These are phyloP conservation scores for Lycocerus yunnanus DNA, from an alignment of 2,888 invertebrate genomes.

Conservation along the genomic window DNA sequence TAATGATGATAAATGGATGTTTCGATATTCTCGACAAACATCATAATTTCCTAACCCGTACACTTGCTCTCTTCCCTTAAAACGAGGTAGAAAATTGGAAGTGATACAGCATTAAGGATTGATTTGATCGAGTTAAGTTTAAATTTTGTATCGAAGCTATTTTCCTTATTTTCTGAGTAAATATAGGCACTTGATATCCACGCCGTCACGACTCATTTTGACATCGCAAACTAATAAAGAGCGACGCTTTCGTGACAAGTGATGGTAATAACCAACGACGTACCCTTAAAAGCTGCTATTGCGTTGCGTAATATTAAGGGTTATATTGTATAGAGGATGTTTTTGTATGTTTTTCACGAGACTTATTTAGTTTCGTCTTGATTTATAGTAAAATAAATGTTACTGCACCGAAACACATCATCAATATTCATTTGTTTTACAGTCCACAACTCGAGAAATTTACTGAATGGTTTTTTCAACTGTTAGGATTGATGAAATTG, in stretches of 20 bases:
- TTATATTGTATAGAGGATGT: conserved; percentile 1
- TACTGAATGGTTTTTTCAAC: neutral
- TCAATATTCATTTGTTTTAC: neutral
- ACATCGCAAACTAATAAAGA: conserved; percentile 26
- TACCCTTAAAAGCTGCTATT: conserved; percentile 20
- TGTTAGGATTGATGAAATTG: neutral
- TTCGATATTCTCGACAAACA: neutral
- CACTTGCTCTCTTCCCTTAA: neutral
- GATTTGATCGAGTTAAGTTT: neutral
- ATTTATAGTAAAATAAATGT: neutral
- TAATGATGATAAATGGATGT: neutral
- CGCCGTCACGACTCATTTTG: conserved; percentile 9
- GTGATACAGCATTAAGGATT: neutral
- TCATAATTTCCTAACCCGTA: neutral
- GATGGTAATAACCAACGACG: conserved; percentile 25
- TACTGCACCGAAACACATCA: neutral
- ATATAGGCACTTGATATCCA: conserved; percentile 9
- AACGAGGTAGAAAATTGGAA: neutral
- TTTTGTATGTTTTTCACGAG: neutral
- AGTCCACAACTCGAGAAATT: neutral
- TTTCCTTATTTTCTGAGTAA: neutral
- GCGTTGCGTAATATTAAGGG: conserved; percentile 12
- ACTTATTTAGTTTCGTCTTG: neutral
- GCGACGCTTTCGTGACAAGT: conserved; percentile 28
- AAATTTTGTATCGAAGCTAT: neutral